Conservation (phyloP, 2,888 invertebrate genomes). For the Poecilus cupreus region DNA sequence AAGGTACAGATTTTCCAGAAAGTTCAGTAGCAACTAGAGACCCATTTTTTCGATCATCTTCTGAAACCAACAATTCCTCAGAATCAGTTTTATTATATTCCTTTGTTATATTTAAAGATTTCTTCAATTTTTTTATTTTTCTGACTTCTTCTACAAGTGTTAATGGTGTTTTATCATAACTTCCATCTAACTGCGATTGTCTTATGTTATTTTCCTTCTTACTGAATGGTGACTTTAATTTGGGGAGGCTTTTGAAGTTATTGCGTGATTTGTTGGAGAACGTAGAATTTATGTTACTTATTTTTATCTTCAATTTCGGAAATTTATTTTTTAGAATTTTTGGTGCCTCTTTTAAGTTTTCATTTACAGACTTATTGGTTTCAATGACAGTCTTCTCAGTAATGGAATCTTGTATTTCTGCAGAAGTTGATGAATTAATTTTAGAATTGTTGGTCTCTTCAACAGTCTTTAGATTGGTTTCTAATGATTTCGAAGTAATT, state of each 20-base stretch:
- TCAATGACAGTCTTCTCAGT: neutral
- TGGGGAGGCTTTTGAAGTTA: neutral
- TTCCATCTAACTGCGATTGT: neutral
- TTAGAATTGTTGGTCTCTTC: too few relatives aligned
- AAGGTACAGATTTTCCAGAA: too few relatives aligned
- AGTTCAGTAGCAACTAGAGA: too few relatives aligned
- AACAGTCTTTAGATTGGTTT: too few relatives aligned
- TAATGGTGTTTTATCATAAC: neutral
- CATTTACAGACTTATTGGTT: neutral
- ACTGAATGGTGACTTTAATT: neutral
- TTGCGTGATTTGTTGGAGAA: neutral
- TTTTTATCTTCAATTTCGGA: conserved; percentile 10
- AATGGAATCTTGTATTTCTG: too few relatives aligned
- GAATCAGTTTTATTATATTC: neutral
- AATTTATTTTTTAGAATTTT: conserved; percentile 6
- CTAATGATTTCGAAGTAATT: too few relatives aligned
- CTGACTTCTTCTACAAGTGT: too few relatives aligned
- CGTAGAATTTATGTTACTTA: neutral
- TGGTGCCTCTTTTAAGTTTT: neutral
- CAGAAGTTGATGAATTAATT: too few relatives aligned
- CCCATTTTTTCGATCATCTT: too few relatives aligned
- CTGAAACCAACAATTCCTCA: too few relatives aligned
- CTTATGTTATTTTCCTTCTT: conserved; percentile 3
- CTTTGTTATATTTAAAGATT: neutral
- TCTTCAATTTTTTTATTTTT: neutral